phyloP scores from a whole-genome alignment of 1,140 invertebrate genomes.

The Hyles euphorbiae region DNA sequence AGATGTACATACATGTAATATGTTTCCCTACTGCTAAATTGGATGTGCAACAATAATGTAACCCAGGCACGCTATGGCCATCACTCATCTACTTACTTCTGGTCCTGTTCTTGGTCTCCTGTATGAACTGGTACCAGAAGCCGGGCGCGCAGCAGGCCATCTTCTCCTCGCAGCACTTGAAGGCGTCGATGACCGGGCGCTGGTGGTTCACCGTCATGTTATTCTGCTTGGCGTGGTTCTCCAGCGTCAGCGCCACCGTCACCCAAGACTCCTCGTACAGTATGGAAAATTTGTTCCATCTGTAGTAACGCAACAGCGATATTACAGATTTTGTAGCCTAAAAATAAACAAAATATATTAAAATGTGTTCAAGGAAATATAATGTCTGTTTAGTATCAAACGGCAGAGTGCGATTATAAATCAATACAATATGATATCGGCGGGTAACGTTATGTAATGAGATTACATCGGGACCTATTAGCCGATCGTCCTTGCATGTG shows the following conservation, averaged over 20 bases:
- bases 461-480: too few species aligned
- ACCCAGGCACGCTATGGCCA: too few species aligned
- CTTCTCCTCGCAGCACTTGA: slow-evolving; percentile 85
- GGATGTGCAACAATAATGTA: too few species aligned
- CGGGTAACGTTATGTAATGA: too few species aligned
- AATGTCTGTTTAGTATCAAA: too few species aligned
- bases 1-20: too few species aligned
- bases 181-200: slow-evolving; percentile 79
- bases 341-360: slow-evolving; percentile 27
- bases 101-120: slow-evolving; percentile 91
- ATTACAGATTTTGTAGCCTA: slow-evolving; percentile 95
- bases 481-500: too few species aligned
- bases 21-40: too few species aligned
- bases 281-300: slow-evolving; percentile 96
- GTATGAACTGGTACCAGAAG: slow-evolving; percentile 90
- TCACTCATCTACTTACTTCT: slow-evolving; percentile 81
- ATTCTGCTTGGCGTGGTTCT: slow-evolving; percentile 81
- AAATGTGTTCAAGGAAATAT: slow-evolving; percentile 3
- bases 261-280: slow-evolving; percentile 89
- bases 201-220: slow-evolving; percentile 90
- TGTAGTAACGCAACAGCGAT: slow-evolving; percentile 90
- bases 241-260: slow-evolving; percentile 85
- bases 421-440: too few species aligned
- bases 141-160: slow-evolving; percentile 83
- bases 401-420: too few species aligned